Evolutionary conservation across 2,797 vertebrate genomes (phyloP).

Genomic region (Poeciliopsis infans): DNA sequence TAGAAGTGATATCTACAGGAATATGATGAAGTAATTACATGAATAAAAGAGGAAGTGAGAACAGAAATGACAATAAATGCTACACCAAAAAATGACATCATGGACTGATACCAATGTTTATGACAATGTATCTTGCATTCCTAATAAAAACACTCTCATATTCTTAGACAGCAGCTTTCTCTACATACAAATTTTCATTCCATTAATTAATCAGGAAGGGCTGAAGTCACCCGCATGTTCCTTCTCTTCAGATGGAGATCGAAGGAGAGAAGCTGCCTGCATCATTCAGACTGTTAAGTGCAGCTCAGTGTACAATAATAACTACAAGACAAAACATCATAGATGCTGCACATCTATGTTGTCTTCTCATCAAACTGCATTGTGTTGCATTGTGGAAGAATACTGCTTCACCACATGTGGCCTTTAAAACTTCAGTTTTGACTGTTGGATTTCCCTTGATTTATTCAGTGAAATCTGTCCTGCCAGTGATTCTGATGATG

Average conservation of each 20-base stretch:
- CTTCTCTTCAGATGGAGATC: slow-evolving; percentile 13
- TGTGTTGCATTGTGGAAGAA: slow-evolving; percentile 12
- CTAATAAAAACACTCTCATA: not conserved
- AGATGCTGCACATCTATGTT: slow-evolving; percentile 30
- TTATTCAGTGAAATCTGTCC: slow-evolving; percentile 16
- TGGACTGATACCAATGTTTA: not conserved
- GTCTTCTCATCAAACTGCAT: slow-evolving; percentile 1
- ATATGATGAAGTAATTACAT: slow-evolving; percentile 34
- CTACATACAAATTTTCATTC: slow-evolving; percentile 19
- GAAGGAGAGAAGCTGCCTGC: slow-evolving; percentile 18
- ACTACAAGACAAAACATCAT: slow-evolving; percentile 9
- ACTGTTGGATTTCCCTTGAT: slow-evolving; percentile 13
- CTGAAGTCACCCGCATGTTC: slow-evolving; percentile 15
- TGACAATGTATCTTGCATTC: not conserved
- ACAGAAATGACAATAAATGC: not conserved
- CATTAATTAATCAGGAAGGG: slow-evolving; percentile 17
- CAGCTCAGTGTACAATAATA: slow-evolving; percentile 32
- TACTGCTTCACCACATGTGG: not conserved
- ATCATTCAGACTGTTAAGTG: slow-evolving; percentile 31
- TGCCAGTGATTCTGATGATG: slow-evolving; percentile 18
- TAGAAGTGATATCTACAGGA: slow-evolving; percentile 28
- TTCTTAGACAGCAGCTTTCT: not conserved
- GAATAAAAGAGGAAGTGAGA: slow-evolving; percentile 9
- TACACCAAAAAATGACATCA: not conserved
- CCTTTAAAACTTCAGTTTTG: not conserved